Base-by-base conservation (phyloP, 2,797 vertebrate species). In the Acanthurus tractus region DNA sequence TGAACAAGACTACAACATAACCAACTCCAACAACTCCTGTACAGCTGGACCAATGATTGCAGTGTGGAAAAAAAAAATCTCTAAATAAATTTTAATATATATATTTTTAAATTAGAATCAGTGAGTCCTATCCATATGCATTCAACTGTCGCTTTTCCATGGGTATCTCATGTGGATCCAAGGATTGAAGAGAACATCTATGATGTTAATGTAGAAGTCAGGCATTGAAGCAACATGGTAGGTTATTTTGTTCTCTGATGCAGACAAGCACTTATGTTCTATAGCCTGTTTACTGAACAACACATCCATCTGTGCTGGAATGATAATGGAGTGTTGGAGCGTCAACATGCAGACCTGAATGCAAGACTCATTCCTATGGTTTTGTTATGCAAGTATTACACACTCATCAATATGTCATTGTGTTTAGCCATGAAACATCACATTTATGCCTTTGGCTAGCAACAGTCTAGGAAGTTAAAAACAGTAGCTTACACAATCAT, bases 401-500 rank as follows among this genome's bases (percentile, higher is more conserved):
- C 70, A 46, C 70, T 88, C 66, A 44, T 84, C 73, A 52, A 68
- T 75, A 74, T 58, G 85, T 48, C 56, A 70, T 64, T 59, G 81
- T 77, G 80, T 91, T 76, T 61, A 86, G 90, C 89, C 84, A 12
- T 87, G 88, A 63, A 81, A 88, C 86, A 75, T 88, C 80, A 82
- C 85, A 86, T 85, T 83, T 78, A 73, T 73, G 92, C 89, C 84
- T 90, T 91, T 87, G 93, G 93, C 92, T 89, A 93, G 89, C 93
- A 91, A 95, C 94, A 90, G 92, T 91, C 89, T 90, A 86, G 85
- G 82, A 80, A 88, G 92, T 95, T 95, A 34, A 94, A 95, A 95
- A 96, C 95, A 95, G 96, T 96, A 96, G 95, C 95, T 95, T 94
- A 95, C 95, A 94, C 94, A 86, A 89, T 94, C 93, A 92, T 90